A percentile compares a stretch with the other conserved stretches of the same genome.
Conservation (phyloP, 2,113 vertebrate species). For the Scomber scombrus region DNA sequence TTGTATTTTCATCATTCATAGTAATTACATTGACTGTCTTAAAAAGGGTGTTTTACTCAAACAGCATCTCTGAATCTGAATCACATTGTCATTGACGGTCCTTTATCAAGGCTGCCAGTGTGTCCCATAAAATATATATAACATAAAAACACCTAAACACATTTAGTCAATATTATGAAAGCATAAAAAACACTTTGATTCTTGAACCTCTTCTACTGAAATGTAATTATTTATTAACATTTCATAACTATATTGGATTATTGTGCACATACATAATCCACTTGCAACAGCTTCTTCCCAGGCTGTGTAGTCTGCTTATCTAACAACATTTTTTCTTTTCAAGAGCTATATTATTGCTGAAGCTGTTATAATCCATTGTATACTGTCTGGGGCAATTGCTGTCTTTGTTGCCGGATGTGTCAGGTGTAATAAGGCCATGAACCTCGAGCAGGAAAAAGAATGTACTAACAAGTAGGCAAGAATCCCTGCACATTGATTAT, state of each 20-base stretch:
- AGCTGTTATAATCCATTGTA: conserved; percentile 38
- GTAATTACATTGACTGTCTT: no score
- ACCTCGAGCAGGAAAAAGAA: conserved; percentile 37
- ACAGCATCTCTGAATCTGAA: no score
- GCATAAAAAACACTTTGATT: neutral
- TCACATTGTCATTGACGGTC: neutral
- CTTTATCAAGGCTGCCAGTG: neutral
- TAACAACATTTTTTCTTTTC: conserved; percentile 28
- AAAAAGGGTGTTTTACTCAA: no score
- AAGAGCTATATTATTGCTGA: conserved; percentile 26
- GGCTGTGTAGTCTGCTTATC: conserved; percentile 13
- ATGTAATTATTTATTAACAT: no score
- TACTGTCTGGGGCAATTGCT: conserved; percentile 21
- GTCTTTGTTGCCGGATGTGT: conserved; percentile 51
- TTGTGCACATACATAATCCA: neutral
- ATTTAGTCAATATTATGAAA: neutral
- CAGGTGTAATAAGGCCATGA: conserved; percentile 49
- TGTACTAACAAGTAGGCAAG: conserved; percentile 57
- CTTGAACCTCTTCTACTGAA: neutral
- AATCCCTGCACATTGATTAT: conserved; percentile 65
- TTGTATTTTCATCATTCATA: no score
- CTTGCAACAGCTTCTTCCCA: conserved; percentile 23
- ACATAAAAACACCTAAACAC: no score
- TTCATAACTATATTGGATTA: neutral
- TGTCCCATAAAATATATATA: neutral